Evolutionary conservation across 2,113 vertebrate genomes (phyloP).

Genomic region (Spilogale gracilis): DNA sequence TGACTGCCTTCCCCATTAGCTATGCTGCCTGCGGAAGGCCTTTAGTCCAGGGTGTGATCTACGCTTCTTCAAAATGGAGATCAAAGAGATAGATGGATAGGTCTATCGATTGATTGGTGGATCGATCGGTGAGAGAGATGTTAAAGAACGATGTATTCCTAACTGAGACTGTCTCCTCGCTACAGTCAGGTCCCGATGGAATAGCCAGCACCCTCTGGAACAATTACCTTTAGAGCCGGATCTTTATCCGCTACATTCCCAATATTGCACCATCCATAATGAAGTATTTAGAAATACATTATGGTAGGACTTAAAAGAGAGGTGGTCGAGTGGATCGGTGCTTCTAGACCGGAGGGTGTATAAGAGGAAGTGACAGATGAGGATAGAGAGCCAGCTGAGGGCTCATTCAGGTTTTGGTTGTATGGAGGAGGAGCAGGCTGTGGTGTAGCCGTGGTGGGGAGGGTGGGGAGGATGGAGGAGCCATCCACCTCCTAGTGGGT

Average conservation of each 20-base stretch:
- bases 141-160: background rate
- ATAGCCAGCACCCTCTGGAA: background rate
- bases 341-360: background rate
- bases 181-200: background rate
- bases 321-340: background rate
- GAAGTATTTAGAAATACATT: background rate
- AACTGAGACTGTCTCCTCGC: background rate
- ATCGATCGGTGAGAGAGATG: background rate
- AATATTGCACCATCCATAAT: too few relatives aligned
- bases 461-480: background rate
- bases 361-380: background rate
- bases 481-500: background rate
- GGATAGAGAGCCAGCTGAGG: background rate
- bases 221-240: background rate
- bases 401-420: background rate
- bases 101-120: background rate
- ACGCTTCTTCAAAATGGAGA: background rate
- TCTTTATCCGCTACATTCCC: background rate
- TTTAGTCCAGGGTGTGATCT: background rate
- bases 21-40: background rate
- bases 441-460: background rate
- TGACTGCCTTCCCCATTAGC: background rate
- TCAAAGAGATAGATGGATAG: background rate
- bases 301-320: fast-evolving
- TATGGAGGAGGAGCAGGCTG: background rate